These are phyloP conservation scores for Sminthopsis crassicaudata DNA, from an alignment of 2,113 vertebrate species.

Conservation along the genomic window DNA sequence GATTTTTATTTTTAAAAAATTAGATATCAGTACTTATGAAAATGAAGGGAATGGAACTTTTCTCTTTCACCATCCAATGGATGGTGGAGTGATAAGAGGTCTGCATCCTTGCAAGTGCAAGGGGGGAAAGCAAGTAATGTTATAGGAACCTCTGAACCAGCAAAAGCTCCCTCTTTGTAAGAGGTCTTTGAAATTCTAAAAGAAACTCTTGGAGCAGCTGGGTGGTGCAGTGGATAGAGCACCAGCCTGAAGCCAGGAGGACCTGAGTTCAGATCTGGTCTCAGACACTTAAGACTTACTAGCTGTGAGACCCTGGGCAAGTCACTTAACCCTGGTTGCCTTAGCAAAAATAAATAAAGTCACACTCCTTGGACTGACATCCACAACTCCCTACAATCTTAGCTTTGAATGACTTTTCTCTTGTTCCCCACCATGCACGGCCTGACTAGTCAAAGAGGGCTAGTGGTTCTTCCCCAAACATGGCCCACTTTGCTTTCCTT, in stretches of 20 bases:
- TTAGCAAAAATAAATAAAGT: neutral
- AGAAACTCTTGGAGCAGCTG: constrained; percentile 54
- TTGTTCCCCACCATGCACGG: neutral
- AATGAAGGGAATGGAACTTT: constrained; percentile 68
- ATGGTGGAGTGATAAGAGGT: constrained; percentile 44
- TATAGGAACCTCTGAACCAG: neutral
- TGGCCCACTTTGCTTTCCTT: neutral
- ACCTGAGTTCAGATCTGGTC: no score
- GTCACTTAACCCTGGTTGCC: no score
- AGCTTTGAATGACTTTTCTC: neutral
- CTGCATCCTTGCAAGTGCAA: constrained; percentile 37
- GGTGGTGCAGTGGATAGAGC: no score
- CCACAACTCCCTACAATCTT: neutral
- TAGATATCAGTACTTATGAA: constrained; percentile 64
- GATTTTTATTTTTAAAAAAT: constrained; percentile 71
- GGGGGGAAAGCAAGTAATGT: neutral
- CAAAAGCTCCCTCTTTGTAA: neutral
- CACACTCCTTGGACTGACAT: neutral
- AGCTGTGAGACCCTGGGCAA: no score
- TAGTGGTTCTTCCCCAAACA: neutral
- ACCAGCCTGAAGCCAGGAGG: no score
- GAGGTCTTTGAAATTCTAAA: constrained; percentile 66
- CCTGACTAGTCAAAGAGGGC: neutral
- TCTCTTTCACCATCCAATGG: constrained; percentile 44
- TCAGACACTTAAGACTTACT: no score